A percentile compares a stretch with the other conserved stretches of the same genome.
Evolutionary conservation across 2,113 vertebrate species (phyloP).

Genomic region (Erythrolamprus reginae): DNA sequence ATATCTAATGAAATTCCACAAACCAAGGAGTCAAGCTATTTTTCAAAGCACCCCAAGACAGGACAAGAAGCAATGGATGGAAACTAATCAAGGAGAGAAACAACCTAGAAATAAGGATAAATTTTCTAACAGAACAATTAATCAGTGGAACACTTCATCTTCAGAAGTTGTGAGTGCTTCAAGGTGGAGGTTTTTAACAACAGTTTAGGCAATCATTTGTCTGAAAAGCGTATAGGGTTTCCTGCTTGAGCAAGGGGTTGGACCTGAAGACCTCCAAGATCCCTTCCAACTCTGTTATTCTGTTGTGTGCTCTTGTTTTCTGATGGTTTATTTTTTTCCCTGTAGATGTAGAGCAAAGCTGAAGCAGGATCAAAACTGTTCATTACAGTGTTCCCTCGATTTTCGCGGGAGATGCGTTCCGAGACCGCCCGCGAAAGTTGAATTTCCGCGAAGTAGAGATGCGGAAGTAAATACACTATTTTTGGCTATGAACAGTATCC

Average conservation of each 20-base stretch:
- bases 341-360: background rate
- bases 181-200: background rate
- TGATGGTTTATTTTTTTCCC: background rate
- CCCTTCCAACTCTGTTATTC: background rate
- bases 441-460: no score
- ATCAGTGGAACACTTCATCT: background rate
- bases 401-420: no score
- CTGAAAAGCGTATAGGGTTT: background rate
- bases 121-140: background rate
- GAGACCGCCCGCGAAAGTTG: no score
- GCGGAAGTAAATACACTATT: no score
- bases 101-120: background rate
- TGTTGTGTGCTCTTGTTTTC: background rate
- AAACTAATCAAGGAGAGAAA: background rate
- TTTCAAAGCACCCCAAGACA: background rate
- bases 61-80: background rate
- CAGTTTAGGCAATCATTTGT: background rate
- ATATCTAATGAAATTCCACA: background rate
- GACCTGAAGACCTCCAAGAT: background rate
- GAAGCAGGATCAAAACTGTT: background rate
- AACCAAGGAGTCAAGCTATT: background rate
- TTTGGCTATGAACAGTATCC: no score
- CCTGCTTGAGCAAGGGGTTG: background rate
- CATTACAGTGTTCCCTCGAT: no score
- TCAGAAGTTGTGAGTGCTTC: background rate